Conservation (phyloP, 2,113 vertebrate genomes). For the Pampusana beccarii region DNA sequence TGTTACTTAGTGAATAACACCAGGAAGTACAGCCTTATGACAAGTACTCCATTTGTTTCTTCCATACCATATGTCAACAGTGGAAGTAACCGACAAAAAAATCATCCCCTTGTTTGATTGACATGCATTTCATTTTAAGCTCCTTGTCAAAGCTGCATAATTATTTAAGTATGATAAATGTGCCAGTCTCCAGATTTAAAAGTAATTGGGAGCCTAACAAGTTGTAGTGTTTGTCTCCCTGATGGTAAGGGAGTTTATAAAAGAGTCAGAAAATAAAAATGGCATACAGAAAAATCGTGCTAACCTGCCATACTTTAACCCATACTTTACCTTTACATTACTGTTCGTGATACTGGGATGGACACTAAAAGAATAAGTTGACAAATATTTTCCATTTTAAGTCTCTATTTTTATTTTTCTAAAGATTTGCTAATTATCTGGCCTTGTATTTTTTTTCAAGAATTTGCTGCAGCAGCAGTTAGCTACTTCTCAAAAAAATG, state of each 20-base stretch:
- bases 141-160: slow-evolving; percentile 15
- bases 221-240: neutral
- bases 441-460: neutral
- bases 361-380: neutral
- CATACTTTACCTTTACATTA: neutral
- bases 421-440: neutral
- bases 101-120: neutral
- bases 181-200: neutral
- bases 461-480: neutral
- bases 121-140: slow-evolving; percentile 27
- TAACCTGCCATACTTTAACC: neutral
- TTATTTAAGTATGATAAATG: neutral
- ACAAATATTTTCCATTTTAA: neutral
- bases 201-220: neutral
- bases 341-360: neutral
- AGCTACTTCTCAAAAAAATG: neutral
- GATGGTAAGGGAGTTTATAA: neutral
- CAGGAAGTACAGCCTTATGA: slow-evolving; percentile 8
- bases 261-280: neutral
- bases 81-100: slow-evolving; percentile 29
- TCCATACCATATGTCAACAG: neutral
- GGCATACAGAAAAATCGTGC: neutral
- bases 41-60: slow-evolving; percentile 39
- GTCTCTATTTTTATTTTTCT: neutral
- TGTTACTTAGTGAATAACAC: slow-evolving; percentile 31